Percentiles rank a stretch among this genome's conserved stretches.
Conservation (phyloP, 2,888 invertebrate species). For the Agriopis aurantiaria region DNA sequence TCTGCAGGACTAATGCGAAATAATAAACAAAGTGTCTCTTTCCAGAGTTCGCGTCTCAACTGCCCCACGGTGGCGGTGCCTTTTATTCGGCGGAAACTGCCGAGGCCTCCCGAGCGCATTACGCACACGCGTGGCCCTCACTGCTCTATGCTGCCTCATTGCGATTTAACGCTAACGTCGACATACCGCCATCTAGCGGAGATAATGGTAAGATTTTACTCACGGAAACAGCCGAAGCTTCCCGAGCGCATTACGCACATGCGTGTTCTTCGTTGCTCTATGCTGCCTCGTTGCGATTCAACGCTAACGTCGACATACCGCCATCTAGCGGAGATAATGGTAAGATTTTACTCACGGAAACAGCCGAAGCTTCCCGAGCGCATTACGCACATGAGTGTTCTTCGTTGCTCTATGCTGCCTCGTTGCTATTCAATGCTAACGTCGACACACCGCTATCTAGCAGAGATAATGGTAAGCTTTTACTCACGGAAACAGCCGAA, state of each 20-base stretch:
- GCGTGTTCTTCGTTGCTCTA: constrained; percentile 98
- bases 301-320: constrained; percentile 59
- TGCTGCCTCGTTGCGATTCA: constrained; percentile 93
- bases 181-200: constrained; percentile 32
- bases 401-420: constrained; percentile 96
- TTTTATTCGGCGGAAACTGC: constrained; percentile 99
- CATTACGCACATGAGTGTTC: constrained; percentile 98
- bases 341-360: constrained; percentile 90
- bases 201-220: constrained; percentile 63
- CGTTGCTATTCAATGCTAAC: constrained; percentile 87
- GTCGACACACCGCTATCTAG: constrained; percentile 48
- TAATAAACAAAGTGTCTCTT: neutral
- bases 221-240: constrained; percentile 97
- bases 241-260: constrained; percentile 95
- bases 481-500: constrained; percentile 96
- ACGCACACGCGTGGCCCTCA: constrained; percentile 97
- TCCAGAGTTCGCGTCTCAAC: constrained; percentile 95
- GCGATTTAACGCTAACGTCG: constrained; percentile 78
- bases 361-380: constrained; percentile 96
- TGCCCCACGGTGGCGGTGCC: constrained; percentile 98
- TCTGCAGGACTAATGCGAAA: too few species aligned
- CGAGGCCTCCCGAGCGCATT: constrained; percentile 96
- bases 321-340: constrained; percentile 31
- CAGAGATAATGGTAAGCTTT: constrained; percentile 32
- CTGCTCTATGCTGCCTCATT: constrained; percentile 97